Conservation (phyloP, 2,888 invertebrate species). For the Thelaira solivaga region DNA sequence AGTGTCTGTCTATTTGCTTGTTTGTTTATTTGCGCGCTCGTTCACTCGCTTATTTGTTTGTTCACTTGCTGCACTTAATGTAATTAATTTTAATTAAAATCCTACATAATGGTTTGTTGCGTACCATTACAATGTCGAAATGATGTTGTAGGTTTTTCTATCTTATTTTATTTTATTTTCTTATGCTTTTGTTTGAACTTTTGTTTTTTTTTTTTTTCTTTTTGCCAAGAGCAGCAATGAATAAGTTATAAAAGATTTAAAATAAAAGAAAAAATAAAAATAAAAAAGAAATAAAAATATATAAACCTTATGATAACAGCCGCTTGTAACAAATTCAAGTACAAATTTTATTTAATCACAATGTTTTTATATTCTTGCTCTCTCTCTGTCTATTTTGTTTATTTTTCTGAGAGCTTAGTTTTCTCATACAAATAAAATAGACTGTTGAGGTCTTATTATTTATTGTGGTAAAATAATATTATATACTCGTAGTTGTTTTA, state of each 20-base stretch:
- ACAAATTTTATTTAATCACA: slow-evolving; percentile 45
- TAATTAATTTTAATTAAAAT: slow-evolving; percentile 77
- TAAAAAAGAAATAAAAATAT: slow-evolving; percentile 37
- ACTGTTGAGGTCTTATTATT: slow-evolving; percentile 41
- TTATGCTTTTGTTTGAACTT: slow-evolving; percentile 41
- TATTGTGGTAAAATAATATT: slow-evolving; percentile 40
- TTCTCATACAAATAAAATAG: not conserved
- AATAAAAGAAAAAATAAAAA: slow-evolving; percentile 7
- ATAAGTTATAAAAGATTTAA: slow-evolving; percentile 32
- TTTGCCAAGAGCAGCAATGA: not conserved
- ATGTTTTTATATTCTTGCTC: too few relatives aligned
- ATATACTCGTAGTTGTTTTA: not conserved
- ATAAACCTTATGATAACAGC: slow-evolving; percentile 25
- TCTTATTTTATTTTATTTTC: slow-evolving; percentile 24
- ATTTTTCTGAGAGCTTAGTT: not conserved
- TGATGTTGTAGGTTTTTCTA: slow-evolving; percentile 30
- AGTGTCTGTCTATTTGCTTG: slow-evolving; percentile 11
- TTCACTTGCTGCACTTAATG: slow-evolving; percentile 74
- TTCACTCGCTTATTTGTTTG: slow-evolving; percentile 61
- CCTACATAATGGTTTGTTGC: slow-evolving; percentile 70
- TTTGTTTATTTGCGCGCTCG: not conserved
- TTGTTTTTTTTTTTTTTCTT: too few relatives aligned
- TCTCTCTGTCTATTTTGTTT: not conserved
- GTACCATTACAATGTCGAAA: slow-evolving; percentile 49
- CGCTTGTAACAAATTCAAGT: slow-evolving; percentile 52